Evolutionary conservation across 2,888 invertebrate genomes (phyloP), one percentile per base, ranked within the genome.

Genomic region (Metopia argyrocephala): DNA sequence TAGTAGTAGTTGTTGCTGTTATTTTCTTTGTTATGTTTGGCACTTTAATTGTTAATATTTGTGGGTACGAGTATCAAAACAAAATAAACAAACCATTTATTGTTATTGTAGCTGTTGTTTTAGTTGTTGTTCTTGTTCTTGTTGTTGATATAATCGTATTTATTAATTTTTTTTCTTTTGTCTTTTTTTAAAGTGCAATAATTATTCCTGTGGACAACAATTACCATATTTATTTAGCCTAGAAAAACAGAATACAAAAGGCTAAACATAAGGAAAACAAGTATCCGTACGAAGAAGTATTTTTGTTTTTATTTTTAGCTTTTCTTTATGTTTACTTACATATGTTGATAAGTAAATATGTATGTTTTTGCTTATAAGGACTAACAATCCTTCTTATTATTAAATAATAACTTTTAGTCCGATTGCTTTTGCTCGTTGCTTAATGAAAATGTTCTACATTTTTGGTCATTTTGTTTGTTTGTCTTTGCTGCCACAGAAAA

Each of bases 151-250:
- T 21, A 78, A 78, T 78, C 70, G 52, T 57, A 28, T 57, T 18
- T 15, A 12, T 38, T 38, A 9, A 28, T 31, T 31, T 20, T 28
- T 27, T 57, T 28, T n/a, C 28, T 28, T 27, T n/a, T n/a, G n/a
- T n/a, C n/a, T n/a, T 57, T 15, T 57, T 57, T 28, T 9, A 66
- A 56, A 31, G 69, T 75, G 74, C 74, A 75, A 75, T 79, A 70
- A 79, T 79, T 75, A 59, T 48, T 56, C n/a, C n/a, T n/a, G n/a
- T n/a, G n/a, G 56, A 48, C 70, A 38, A 70, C 79, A 79, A 79
- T 81, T 75, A 70, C 54, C 20, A 68, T 80, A 81, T 81, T 81
- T 81, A 74, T 52, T 81, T 81, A 71, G 70, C 81, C 78, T 66
- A 74, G 46, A 76, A 70, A 66, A 61, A 15, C 25, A 59, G 48